Percentiles rank a stretch among this genome's conserved stretches.
phyloP scores from a whole-genome alignment of 2,797 vertebrate species.

The Poecilia velifera region DNA sequence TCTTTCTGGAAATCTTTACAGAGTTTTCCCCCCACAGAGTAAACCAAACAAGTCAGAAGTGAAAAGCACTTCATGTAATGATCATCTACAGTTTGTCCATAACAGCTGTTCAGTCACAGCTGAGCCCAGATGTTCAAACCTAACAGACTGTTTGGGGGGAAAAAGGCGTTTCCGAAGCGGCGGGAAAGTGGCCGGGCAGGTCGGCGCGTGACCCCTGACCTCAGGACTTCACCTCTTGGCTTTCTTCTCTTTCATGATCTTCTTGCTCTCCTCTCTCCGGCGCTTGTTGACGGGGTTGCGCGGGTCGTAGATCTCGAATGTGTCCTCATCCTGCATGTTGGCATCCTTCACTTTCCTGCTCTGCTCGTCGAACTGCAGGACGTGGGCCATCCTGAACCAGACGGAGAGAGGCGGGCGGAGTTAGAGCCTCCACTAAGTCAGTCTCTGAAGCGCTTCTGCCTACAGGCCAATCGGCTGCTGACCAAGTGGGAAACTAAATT shows the following conservation, averaged over 20 bases:
- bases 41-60: slow-evolving; percentile 16
- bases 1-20: slow-evolving; percentile 27
- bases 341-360: slow-evolving; percentile 97
- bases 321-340: slow-evolving; percentile 95
- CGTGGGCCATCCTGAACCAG: slow-evolving; percentile 90
- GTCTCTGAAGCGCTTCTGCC: slow-evolving; percentile 9
- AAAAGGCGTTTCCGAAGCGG: slow-evolving; percentile 28
- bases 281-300: slow-evolving; percentile 98
- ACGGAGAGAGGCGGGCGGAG: slow-evolving; percentile 46
- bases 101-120: slow-evolving; percentile 40
- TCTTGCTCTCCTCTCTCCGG: slow-evolving; percentile 96
- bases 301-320: slow-evolving; percentile 97
- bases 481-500: background rate
- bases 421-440: slow-evolving; percentile 68
- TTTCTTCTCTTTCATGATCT: slow-evolving; percentile 96
- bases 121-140: slow-evolving; percentile 56
- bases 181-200: slow-evolving; percentile 24
- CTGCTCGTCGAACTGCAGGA: slow-evolving; percentile 97
- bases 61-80: background rate
- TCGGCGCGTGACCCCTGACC: slow-evolving; percentile 27
- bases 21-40: background rate
- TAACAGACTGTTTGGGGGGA: slow-evolving; percentile 12
- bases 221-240: slow-evolving; percentile 85
- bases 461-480: background rate
- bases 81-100: slow-evolving; percentile 6